Evolutionary conservation across 2,797 vertebrate genomes (phyloP).

Genomic region (Pelochelys cantorii): DNA sequence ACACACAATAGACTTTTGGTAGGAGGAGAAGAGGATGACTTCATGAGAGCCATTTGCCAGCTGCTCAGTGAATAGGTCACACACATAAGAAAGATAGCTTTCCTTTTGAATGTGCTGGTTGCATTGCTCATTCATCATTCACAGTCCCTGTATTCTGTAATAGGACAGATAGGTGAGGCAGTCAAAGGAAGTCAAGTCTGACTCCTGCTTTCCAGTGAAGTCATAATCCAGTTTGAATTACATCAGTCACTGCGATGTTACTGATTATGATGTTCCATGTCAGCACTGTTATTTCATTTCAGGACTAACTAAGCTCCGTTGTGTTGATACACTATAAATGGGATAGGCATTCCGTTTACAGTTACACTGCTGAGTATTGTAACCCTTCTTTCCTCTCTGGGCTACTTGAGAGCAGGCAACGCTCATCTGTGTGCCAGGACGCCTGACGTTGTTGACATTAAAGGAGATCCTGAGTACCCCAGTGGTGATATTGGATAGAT

Average conservation of each 20-base stretch:
- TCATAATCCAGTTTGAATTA: conserved; percentile 37
- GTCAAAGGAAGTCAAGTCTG: conserved; percentile 7
- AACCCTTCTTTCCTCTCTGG: too few species aligned
- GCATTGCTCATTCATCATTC: conserved; percentile 48
- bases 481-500: too few species aligned
- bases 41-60: conserved; percentile 72
- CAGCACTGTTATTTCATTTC: neutral
- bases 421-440: too few species aligned
- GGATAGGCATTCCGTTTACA: neutral
- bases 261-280: neutral
- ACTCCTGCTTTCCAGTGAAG: conserved; percentile 24
- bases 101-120: conserved; percentile 40
- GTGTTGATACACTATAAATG: neutral
- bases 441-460: too few species aligned
- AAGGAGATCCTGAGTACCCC: too few species aligned
- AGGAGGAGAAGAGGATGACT: conserved; percentile 66
- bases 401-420: too few species aligned
- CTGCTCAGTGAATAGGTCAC: conserved; percentile 75
- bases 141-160: neutral
- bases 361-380: neutral
- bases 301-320: neutral
- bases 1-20: conserved; percentile 70
- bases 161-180: neutral
- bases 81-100: conserved; percentile 59
- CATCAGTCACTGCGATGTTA: neutral